Evolutionary conservation across 2,797 vertebrate genomes (phyloP).

Genomic region (Artibeus jamaicensis): DNA sequence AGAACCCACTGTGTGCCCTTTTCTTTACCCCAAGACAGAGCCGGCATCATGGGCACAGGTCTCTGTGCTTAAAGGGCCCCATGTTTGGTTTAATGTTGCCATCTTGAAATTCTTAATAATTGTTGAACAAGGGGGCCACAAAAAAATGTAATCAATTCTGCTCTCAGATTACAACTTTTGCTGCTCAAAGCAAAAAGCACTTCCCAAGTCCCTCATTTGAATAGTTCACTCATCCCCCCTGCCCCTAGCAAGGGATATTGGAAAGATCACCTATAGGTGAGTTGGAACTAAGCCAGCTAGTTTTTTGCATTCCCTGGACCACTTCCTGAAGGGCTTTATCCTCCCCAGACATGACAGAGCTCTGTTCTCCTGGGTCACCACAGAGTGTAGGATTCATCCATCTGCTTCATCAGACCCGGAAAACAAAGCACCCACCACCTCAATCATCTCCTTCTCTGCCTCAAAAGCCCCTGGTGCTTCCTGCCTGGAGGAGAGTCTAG

Average conservation of each 20-base stretch:
- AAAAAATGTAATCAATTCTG: neutral
- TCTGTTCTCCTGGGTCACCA: neutral
- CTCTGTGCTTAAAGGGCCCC: neutral
- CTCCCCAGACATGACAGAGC: neutral
- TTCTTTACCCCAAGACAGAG: neutral
- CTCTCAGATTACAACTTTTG: neutral
- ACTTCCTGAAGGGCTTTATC: neutral
- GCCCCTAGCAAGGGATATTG: neutral
- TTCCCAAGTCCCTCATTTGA: neutral
- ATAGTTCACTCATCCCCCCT: neutral
- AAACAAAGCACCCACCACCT: neutral
- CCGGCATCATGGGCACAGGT: neutral
- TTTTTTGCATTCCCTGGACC: neutral
- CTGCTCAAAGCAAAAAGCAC: neutral
- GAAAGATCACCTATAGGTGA: neutral
- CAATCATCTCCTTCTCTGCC: neutral
- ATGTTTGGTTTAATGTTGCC: neutral
- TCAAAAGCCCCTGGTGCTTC: neutral
- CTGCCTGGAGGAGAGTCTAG: neutral
- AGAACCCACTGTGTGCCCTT: neutral
- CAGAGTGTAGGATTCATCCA: neutral
- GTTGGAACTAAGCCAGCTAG: neutral
- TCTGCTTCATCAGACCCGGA: neutral
- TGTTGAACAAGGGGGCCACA: neutral
- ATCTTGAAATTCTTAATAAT: neutral